These are phyloP conservation scores for Mus minutoides DNA, from an alignment of 2,797 vertebrate genomes.

Conservation along the genomic window DNA sequence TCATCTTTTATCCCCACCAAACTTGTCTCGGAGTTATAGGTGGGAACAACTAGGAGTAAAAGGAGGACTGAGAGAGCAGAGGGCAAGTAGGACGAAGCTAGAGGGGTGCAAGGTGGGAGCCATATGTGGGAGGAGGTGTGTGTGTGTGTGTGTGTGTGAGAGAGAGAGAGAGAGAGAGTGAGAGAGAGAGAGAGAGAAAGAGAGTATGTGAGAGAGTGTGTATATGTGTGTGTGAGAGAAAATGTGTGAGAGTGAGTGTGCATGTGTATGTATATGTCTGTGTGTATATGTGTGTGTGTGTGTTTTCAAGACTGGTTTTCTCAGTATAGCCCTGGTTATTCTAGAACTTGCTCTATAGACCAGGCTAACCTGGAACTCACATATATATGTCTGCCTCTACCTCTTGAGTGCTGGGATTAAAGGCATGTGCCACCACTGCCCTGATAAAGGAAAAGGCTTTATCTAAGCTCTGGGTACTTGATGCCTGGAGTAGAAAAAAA, in stretches of 20 bases:
- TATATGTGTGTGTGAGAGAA: neutral
- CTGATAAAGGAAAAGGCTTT: neutral
- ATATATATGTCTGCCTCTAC: neutral
- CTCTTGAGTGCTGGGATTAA: neutral
- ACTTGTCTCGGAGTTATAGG: neutral
- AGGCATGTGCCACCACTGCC: neutral
- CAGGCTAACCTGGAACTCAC: neutral
- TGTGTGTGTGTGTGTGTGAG: neutral
- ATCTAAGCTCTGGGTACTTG: neutral
- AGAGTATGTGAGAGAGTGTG: too few species aligned
- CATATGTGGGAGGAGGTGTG: neutral
- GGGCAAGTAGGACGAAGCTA: neutral
- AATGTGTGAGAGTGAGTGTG: too few species aligned
- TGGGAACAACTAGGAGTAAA: neutral
- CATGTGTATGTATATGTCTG: too few species aligned
- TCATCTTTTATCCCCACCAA: neutral
- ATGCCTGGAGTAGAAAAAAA: neutral
- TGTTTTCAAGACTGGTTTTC: neutral
- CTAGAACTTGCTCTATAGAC: neutral
- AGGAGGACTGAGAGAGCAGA: neutral
- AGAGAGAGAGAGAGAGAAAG: too few species aligned
- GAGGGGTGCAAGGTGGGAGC: neutral
- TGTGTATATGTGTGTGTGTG: neutral
- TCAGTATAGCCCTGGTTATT: neutral
- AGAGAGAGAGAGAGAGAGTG: too few species aligned